Percentiles rank a stretch among this genome's conserved stretches.
Conservation (phyloP, 2,888 invertebrate species). For the Nephrotoma flavescens region DNA sequence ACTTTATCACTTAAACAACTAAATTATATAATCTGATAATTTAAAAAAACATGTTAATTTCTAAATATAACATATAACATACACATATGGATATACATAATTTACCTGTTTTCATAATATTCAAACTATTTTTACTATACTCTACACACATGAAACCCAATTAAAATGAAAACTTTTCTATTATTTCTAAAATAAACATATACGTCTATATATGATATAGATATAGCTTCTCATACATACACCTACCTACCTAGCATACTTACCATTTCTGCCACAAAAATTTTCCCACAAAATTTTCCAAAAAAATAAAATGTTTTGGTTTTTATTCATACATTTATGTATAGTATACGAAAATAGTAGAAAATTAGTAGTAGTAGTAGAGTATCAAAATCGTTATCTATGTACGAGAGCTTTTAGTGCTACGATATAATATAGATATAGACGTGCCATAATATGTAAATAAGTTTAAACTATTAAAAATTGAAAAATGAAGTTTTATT, state of each 20-base stretch:
- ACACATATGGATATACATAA: background rate
- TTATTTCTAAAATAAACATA: background rate
- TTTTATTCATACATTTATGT: background rate
- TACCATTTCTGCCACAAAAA: background rate
- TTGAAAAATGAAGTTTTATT: background rate
- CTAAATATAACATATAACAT: background rate
- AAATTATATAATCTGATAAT: background rate
- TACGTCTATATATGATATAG: background rate
- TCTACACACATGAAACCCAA: background rate
- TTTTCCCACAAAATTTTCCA: background rate
- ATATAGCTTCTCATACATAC: background rate
- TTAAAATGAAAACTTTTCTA: background rate
- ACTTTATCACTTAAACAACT: background rate
- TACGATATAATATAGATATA: background rate
- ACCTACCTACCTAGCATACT: background rate
- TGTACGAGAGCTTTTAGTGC: background rate
- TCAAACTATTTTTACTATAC: background rate
- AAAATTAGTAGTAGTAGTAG: background rate
- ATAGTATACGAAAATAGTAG: background rate
- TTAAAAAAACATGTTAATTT: background rate
- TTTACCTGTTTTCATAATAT: background rate
- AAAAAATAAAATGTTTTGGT: background rate
- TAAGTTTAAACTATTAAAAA: background rate
- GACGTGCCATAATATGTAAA: background rate
- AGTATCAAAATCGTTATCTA: background rate